phyloP scores from a whole-genome alignment of 2,797 vertebrate species.

The Esox lucius region DNA sequence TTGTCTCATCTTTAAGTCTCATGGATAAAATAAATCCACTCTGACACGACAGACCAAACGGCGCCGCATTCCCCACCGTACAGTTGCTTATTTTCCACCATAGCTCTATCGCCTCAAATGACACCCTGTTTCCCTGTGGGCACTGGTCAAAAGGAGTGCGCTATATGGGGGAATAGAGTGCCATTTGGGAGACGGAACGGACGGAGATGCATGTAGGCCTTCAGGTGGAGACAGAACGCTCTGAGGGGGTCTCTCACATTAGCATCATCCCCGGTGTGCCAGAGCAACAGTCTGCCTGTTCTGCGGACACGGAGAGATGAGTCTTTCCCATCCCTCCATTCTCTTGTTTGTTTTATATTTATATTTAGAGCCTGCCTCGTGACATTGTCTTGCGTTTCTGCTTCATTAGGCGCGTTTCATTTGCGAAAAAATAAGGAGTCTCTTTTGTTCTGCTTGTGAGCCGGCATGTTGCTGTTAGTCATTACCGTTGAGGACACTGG shows the following conservation, averaged over 20 bases:
- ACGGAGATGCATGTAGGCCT: neutral
- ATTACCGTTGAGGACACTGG: neutral
- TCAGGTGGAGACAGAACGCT: slow-evolving; percentile 11
- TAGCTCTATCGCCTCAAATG: neutral
- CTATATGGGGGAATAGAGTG: neutral
- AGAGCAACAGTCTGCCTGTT: neutral
- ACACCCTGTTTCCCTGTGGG: neutral
- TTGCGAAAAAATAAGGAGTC: neutral
- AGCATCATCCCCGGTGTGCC: neutral
- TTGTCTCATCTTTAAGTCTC: slow-evolving; percentile 11
- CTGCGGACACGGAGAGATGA: neutral
- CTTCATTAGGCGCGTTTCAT: neutral
- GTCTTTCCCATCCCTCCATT: neutral
- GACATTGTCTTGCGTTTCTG: neutral
- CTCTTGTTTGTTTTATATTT: neutral
- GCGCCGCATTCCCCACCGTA: too few species aligned
- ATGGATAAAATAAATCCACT: slow-evolving; percentile 13
- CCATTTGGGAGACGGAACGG: too few species aligned
- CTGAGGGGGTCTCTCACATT: slow-evolving; percentile 16
- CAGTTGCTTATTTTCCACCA: neutral
- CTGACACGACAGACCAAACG: neutral
- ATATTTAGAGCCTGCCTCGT: neutral
- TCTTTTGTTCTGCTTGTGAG: neutral
- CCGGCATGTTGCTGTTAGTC: neutral
- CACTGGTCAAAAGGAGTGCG: neutral